phyloP scores from a whole-genome alignment of 2,113 vertebrate species.

The Phrynosoma platyrhinos region DNA sequence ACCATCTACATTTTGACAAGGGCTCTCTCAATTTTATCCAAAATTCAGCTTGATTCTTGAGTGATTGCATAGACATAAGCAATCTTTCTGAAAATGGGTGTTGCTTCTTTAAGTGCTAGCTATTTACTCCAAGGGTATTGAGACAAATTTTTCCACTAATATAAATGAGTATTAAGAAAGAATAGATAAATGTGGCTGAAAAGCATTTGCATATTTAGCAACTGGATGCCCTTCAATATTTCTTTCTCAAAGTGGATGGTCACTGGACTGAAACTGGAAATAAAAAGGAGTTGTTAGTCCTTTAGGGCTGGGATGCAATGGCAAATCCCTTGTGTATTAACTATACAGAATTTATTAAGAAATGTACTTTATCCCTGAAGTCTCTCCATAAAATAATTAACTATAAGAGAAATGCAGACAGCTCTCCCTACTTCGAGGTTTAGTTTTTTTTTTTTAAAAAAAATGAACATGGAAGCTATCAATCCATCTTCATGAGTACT shows the following conservation, averaged over 20 bases:
- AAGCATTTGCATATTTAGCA: neutral
- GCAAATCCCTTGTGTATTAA: conserved; percentile 1
- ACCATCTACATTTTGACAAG: neutral
- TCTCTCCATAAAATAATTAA: neutral
- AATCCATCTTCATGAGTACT: neutral
- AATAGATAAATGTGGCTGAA: conserved; percentile 26
- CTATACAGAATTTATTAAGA: conserved; percentile 14
- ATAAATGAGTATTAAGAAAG: conserved; percentile 4
- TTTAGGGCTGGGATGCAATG: conserved; percentile 14
- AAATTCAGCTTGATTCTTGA: conserved; percentile 11
- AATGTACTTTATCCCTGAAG: neutral
- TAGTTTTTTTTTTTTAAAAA: neutral
- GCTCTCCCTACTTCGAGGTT: neutral
- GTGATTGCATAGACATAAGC: neutral
- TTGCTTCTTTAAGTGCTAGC: neutral
- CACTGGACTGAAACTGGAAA: neutral
- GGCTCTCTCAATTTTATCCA: conserved; percentile 5
- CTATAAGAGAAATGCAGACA: conserved; percentile 1
- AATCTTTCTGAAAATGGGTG: neutral
- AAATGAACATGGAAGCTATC: neutral
- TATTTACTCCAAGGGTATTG: conserved; percentile 6
- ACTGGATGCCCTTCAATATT: conserved; percentile 9
- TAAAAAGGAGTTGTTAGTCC: conserved; percentile 15
- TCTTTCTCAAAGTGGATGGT: neutral
- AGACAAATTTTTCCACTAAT: neutral